Evolutionary conservation across 2,797 vertebrate genomes (phyloP), one percentile per base, ranked within the genome.

Genomic region (Characodon lateralis): DNA sequence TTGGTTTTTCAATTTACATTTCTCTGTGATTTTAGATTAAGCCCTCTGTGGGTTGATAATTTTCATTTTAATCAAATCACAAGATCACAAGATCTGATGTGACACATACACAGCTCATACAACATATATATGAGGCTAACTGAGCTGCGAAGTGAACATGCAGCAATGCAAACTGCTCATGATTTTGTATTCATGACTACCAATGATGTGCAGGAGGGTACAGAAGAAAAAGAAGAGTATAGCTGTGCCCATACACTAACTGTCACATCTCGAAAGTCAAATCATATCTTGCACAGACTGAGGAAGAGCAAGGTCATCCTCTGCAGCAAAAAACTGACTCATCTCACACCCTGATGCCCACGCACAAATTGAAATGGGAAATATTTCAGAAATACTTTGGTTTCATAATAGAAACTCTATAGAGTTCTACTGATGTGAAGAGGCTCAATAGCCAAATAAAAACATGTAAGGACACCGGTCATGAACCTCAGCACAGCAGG

Each of bases 131-230:
- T 2, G 31, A 35, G 28, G 28, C 8, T 56, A 61, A 31, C 73
- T 83, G 77, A 79, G 89, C 77, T 76, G 58, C 78, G 22, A 71
- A 85, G 80, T 84, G 86, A 89, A 88, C 80, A 55, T 83, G 78
- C 82, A 83, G 84, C 85, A 91, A 76, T 83, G 87, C 59, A 85
- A 88, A 79, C 78, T 77, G 77, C 78, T 85, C 85, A 79, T 84
- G 84, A 91, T 89, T 93, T 91, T 70, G 86, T 88, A 91, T 94
- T 93, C 88, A 92, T 91, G 84, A 90, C 82, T 90, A 92, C 81
- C 26, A 28, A 82, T 71, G 78, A 79, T 53, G 50, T 73, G 43
- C 24, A 51, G 28, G 35, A 39, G 35, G 24, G 63, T 20, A 16
- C 31, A 65, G 9, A 39, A 39, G 18, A 41, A 39, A 65, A 82